phyloP scores from a whole-genome alignment of 2,888 invertebrate species.

The Drosophila nr. perissopoda region DNA sequence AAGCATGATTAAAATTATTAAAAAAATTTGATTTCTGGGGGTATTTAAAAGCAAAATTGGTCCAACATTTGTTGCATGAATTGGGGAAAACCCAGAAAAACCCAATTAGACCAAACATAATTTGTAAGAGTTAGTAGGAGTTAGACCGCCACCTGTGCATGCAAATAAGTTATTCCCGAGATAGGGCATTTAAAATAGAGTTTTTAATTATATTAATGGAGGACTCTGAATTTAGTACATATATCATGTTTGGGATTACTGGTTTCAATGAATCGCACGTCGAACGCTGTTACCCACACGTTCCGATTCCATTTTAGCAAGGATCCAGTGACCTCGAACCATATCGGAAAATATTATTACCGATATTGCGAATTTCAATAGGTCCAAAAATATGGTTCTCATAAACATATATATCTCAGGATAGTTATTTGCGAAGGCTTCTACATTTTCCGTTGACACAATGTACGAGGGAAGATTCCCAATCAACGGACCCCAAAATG shows the following conservation, averaged over 20 bases:
- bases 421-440: not conserved
- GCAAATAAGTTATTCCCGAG: too few species aligned
- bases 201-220: too few species aligned
- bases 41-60: too few species aligned
- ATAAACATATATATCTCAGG: not conserved
- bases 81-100: too few species aligned
- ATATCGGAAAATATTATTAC: not conserved
- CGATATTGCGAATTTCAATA: not conserved
- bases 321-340: not conserved
- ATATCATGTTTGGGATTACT: not conserved
- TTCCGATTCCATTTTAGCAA: not conserved
- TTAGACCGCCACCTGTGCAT: too few species aligned
- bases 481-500: not conserved
- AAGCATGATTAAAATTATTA: too few species aligned
- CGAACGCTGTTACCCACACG: not conserved
- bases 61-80: too few species aligned
- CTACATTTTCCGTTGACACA: not conserved
- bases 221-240: not conserved
- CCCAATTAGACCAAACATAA: too few species aligned
- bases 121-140: too few species aligned
- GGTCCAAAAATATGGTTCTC: not conserved
- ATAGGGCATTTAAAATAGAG: too few species aligned
- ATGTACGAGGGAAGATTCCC: not conserved
- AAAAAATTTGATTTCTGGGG: too few species aligned
- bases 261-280: not conserved